Evolutionary conservation across 2,113 vertebrate species (phyloP), one percentile per base, ranked within the genome.

Genomic region (Boleophthalmus pectinirostris): DNA sequence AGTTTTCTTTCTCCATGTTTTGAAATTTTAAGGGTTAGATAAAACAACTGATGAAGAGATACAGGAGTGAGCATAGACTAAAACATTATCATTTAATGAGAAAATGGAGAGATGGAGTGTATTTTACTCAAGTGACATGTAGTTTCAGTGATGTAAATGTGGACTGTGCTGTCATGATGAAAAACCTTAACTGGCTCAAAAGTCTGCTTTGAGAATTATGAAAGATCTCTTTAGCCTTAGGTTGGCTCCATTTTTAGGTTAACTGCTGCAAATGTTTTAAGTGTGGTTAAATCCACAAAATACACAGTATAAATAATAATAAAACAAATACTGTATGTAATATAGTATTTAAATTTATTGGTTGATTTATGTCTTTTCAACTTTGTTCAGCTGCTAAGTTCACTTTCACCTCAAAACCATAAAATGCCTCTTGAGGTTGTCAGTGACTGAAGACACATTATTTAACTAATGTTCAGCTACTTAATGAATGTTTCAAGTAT

Each of bases 1-100:
- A 90, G 88, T 90, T 89, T 88, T 66, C 78, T 85, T 89, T 90
- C 91, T 91, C 83, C 88, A 75, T 93, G 88, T 91, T 84, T 90
- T 57, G 84, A 92, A 91, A 90, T 89, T 92, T 91, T 91, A 76
- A 85, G 83, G 56, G 84, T 81, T 90, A 88, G 83, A 79, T 86
- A 66, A 74, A 85, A 84, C 82, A 85, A 86, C 54, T 75, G 86
- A 78, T 71, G 13, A 49, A 38, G 73, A 81, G 64, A 67, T 54
- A 69, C 61, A 54, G 46, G 78, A 67, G 21, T 0, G 38, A 75
- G 72, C 13, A 20, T 23, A 65, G 75, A 75, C 72, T 58, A 72
- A 61, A 69, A 75, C 51, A 11, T 73, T 81, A 70, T 57, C 45
- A 60, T 77, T 79, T 78, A 54, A 72, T 60, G 66, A 71, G 67